phyloP scores from a whole-genome alignment of 2,888 invertebrate genomes.

The Drosophila sordidapex region DNA sequence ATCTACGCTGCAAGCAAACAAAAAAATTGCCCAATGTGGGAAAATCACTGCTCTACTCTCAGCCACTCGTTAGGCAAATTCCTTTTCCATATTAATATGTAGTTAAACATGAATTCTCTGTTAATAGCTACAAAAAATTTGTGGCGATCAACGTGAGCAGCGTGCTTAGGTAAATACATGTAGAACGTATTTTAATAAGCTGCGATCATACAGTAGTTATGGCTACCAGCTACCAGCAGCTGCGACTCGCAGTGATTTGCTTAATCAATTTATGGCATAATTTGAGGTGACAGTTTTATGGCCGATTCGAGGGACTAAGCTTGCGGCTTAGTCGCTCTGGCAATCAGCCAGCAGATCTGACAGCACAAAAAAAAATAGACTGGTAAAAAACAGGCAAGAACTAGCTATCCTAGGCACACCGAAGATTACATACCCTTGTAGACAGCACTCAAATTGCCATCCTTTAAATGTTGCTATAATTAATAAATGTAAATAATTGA shows the following conservation, averaged over 20 bases:
- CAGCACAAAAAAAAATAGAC: slow-evolving; percentile 47
- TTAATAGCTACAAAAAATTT: neutral
- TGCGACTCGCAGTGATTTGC: slow-evolving; percentile 50
- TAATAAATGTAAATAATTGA: neutral
- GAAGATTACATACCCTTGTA: neutral
- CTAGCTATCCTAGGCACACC: neutral
- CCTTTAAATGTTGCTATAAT: neutral
- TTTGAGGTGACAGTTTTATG: slow-evolving; percentile 64
- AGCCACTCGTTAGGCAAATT: neutral
- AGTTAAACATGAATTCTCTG: neutral
- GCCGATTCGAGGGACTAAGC: slow-evolving; percentile 46
- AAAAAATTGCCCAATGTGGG: neutral
- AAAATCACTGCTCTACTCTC: neutral
- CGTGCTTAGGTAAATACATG: neutral
- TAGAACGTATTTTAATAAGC: slow-evolving; percentile 4
- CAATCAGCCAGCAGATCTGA: slow-evolving; percentile 58
- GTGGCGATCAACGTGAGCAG: neutral
- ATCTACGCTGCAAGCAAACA: neutral
- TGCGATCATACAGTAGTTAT: slow-evolving; percentile 6
- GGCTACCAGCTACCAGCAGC: slow-evolving; percentile 26
- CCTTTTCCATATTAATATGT: neutral
- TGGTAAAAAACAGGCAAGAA: neutral
- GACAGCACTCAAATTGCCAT: neutral
- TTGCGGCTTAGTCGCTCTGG: slow-evolving; percentile 40
- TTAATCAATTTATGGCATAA: slow-evolving; percentile 72